phyloP scores from a whole-genome alignment of 2,113 vertebrate species.

The Gobius niger region DNA sequence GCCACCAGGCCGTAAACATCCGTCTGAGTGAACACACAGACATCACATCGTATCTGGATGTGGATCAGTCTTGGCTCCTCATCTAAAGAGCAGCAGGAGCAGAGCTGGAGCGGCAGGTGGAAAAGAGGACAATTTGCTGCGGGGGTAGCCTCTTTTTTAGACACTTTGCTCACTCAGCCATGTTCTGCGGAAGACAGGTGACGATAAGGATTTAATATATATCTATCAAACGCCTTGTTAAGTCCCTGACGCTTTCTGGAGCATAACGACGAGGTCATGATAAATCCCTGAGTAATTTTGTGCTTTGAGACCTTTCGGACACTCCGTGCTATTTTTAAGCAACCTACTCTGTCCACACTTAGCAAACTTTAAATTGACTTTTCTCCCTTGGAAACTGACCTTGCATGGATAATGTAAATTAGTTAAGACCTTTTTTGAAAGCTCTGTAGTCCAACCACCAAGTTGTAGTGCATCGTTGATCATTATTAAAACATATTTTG shows the following conservation, averaged over 20 bases:
- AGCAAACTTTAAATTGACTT: slow-evolving; percentile 42
- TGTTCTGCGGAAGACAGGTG: slow-evolving; percentile 31
- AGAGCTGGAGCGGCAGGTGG: neutral
- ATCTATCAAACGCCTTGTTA: slow-evolving; percentile 16
- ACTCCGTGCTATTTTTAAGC: slow-evolving; percentile 18
- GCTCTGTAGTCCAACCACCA: neutral
- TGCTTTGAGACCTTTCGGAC: slow-evolving; percentile 11
- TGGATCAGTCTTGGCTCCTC: slow-evolving; percentile 50
- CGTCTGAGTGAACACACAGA: slow-evolving; percentile 52
- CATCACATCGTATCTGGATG: slow-evolving; percentile 58
- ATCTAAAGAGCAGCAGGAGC: slow-evolving; percentile 45
- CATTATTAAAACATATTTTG: slow-evolving; percentile 15
- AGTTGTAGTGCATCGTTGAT: slow-evolving; percentile 11
- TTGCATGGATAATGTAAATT: slow-evolving; percentile 10
- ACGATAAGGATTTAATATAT: slow-evolving; percentile 40
- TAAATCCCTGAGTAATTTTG: neutral
- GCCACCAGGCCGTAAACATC: slow-evolving; percentile 22
- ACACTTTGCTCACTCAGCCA: slow-evolving; percentile 33
- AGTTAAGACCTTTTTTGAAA: slow-evolving; percentile 9
- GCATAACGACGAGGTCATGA: slow-evolving; percentile 4
- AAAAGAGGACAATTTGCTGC: slow-evolving; percentile 54
- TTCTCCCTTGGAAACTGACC: slow-evolving; percentile 37
- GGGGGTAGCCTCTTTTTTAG: slow-evolving; percentile 47
- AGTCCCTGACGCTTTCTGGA: slow-evolving; percentile 18
- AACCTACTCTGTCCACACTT: neutral